These are phyloP conservation scores for Podabrus alpinus DNA, from an alignment of 2,888 invertebrate species.

Conservation along the genomic window DNA sequence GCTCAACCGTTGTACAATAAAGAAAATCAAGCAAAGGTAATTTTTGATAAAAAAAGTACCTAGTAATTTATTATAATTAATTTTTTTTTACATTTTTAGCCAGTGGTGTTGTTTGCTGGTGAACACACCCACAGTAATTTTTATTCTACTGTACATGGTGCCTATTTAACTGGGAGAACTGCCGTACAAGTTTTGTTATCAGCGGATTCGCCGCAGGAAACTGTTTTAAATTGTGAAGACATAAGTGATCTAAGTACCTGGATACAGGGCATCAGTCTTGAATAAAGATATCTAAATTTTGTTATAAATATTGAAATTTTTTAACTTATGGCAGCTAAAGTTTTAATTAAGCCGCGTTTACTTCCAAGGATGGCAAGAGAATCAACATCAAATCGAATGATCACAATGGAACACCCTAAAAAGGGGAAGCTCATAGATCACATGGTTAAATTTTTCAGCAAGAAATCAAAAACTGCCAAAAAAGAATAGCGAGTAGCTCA, in stretches of 20 bases:
- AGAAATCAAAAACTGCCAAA: background rate
- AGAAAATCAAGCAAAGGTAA: conserved; percentile 73
- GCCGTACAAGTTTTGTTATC: conserved; percentile 75
- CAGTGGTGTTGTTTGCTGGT: conserved; percentile 86
- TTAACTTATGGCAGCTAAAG: background rate
- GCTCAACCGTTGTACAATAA: conserved; percentile 80
- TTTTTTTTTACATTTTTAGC: conserved; percentile 61
- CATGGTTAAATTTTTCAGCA: background rate
- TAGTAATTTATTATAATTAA: background rate
- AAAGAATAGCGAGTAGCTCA: background rate
- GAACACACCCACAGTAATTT: conserved; percentile 94
- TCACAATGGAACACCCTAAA: background rate
- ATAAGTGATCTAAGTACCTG: conserved; percentile 84
- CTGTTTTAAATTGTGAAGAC: conserved; percentile 73
- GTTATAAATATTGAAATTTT: background rate
- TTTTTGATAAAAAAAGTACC: background rate
- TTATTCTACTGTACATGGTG: conserved; percentile 95
- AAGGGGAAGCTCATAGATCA: background rate
- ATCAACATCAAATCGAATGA: background rate
- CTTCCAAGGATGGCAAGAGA: background rate
- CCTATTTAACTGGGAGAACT: conserved; percentile 83
- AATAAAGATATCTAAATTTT: conserved; percentile 53
- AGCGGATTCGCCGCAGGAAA: conserved; percentile 64
- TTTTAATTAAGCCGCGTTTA: background rate
- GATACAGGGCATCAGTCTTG: conserved; percentile 85